Base-by-base conservation (phyloP, 2,888 invertebrate genomes). In the Boloria euphrosyne region DNA sequence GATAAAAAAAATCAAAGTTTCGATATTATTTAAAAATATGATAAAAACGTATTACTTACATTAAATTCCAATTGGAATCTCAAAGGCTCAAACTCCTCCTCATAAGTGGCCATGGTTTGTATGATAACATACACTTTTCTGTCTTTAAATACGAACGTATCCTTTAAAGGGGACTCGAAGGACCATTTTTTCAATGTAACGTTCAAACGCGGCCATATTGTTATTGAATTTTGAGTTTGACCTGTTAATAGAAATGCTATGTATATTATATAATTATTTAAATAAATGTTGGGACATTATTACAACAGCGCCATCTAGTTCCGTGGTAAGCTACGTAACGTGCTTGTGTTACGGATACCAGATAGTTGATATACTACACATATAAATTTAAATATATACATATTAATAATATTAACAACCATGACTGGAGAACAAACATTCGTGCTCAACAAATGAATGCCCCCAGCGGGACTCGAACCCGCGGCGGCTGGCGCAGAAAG, bases 211-310 rank as follows among this genome's bases (percentile, higher is more conserved):
- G 89, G 85, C 78, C 81, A 81, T 1, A 91, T 46, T 0, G 86
- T 84, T 0, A 90, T 3, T 31, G 83, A 71, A 78, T 86, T 88
- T 79, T 90, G 86, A 3, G 85, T 71, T 0, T 81, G 74, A 6
- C 84, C 91, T 91, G 80, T 18, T 4, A 5, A 49, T 49, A 46
- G 13, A 22, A 47, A 51, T 13, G 16, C 1, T 16, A 13, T 17
- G 31, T 1, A 1, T 13, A 38, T 22, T 43, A 14, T 5, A 4
- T 17, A 46, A 22, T 17, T 14, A 47, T 14, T 22, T 22, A 44
- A 22, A 44, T 0, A 13, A 38, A 17, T 13, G 13, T 22, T 22
- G 22, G 1, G 22, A 22, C 22, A 22, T 22, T 22, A 22, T 22
- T 22, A 22, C 22, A 2, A 22, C 22, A 22, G 22, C 22, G 22